These are phyloP conservation scores for Actinemys pallida DNA, from an alignment of 2,113 vertebrate species.

Conservation along the genomic window DNA sequence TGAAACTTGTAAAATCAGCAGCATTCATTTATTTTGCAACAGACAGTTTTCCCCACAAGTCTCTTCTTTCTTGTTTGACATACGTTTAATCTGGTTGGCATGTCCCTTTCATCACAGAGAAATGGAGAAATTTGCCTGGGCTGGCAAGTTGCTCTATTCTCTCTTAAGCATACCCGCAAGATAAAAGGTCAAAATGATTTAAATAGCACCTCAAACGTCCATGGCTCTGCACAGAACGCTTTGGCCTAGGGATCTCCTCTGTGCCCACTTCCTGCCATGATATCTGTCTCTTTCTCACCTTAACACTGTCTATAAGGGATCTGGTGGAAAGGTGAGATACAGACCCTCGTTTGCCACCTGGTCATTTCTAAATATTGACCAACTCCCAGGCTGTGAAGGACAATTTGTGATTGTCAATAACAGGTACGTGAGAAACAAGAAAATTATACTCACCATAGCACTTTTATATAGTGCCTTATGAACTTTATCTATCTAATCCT, in stretches of 20 bases:
- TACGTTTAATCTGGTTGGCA: neutral
- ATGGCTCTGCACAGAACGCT: neutral
- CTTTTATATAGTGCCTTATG: neutral
- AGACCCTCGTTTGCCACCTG: neutral
- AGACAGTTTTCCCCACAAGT: neutral
- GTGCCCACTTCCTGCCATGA: neutral
- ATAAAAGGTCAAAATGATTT: neutral
- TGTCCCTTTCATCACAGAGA: rapidly evolving
- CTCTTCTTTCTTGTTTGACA: neutral
- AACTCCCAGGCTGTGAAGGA: neutral
- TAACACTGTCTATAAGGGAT: neutral
- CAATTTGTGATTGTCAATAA: neutral
- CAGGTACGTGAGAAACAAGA: neutral
- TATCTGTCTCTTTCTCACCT: rapidly evolving
- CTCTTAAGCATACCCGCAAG: neutral
- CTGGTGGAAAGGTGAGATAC: neutral
- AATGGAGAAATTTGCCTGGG: neutral
- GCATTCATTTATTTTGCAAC: rapidly evolving
- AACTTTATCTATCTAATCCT: neutral
- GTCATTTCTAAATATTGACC: neutral
- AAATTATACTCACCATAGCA: neutral
- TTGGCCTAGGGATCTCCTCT: neutral
- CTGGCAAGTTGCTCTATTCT: neutral
- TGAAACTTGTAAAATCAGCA: rapidly evolving
- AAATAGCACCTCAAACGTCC: neutral